phyloP scores from a whole-genome alignment of 2,888 invertebrate genomes.

The Sceliomorpha sp. region DNA sequence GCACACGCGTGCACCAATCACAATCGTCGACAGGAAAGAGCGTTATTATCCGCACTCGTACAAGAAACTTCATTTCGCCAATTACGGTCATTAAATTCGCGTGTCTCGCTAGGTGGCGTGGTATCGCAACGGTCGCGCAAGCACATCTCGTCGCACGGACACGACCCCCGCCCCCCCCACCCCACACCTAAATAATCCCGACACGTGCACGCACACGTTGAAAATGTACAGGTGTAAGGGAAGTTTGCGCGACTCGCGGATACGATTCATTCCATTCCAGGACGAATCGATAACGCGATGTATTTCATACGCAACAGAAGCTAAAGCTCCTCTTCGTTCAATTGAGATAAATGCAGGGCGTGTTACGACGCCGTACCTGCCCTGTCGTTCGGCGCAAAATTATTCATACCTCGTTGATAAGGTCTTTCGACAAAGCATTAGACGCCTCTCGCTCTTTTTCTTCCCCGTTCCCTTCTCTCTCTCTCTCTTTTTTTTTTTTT shows the following conservation, averaged over 20 bases:
- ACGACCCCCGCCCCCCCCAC: too few species aligned
- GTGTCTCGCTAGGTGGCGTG: slow-evolving; percentile 14
- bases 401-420: slow-evolving; percentile 5
- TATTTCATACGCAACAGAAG: slow-evolving; percentile 51
- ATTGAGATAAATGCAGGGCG: slow-evolving; percentile 52
- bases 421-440: too few species aligned
- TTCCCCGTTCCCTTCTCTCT: too few species aligned
- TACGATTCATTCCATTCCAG: slow-evolving; percentile 40
- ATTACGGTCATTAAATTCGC: slow-evolving; percentile 38
- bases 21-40: too few species aligned
- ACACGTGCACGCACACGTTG: slow-evolving; percentile 33
- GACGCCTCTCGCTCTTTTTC: too few species aligned
- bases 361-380: slow-evolving; percentile 29
- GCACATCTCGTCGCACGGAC: slow-evolving; percentile 21
- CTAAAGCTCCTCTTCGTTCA: slow-evolving; percentile 43
- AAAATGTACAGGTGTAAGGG: slow-evolving; percentile 29
- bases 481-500: too few species aligned
- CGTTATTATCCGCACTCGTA: slow-evolving; percentile 18
- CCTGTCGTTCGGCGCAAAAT: slow-evolving; percentile 30
- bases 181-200: too few species aligned
- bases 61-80: slow-evolving; percentile 29
- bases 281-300: slow-evolving; percentile 49
- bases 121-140: slow-evolving; percentile 28
- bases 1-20: too few species aligned
- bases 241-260: slow-evolving; percentile 38